Conservation (phyloP, 2,888 invertebrate genomes). For the Netelia fuscicornis region DNA sequence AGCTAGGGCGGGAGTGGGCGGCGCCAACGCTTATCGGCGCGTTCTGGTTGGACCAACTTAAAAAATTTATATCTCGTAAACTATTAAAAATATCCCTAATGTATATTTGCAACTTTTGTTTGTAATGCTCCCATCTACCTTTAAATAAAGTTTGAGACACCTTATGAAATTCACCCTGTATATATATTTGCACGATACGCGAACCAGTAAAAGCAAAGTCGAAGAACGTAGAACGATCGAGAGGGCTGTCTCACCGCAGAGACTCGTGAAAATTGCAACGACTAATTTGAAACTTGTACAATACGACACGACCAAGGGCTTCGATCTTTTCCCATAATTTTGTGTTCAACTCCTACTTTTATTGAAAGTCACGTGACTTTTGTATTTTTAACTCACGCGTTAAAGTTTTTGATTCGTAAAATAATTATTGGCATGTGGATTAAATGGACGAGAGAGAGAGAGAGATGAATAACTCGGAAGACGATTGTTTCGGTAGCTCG, state of each 20-base stretch:
- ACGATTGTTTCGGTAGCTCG: not conserved
- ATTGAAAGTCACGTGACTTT: not conserved
- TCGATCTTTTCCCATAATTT: not conserved
- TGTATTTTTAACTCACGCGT: too few species aligned
- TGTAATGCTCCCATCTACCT: too few species aligned
- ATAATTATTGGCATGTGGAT: not conserved
- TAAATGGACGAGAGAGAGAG: not conserved
- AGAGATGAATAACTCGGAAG: not conserved
- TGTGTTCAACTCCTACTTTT: not conserved
- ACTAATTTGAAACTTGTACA: constrained; percentile 26
- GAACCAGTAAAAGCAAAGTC: constrained; percentile 30
- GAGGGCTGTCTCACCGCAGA: constrained; percentile 39
- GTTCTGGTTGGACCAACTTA: too few species aligned
- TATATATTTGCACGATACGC: not conserved
- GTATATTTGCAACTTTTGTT: too few species aligned
- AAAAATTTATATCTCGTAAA: too few species aligned
- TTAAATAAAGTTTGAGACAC: too few species aligned
- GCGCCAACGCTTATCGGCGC: too few species aligned
- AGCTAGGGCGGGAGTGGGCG: too few species aligned
- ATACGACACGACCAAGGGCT: not conserved
- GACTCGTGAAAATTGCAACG: constrained; percentile 39
- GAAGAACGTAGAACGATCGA: constrained; percentile 8
- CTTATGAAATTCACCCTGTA: too few species aligned
- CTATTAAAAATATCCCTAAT: too few species aligned
- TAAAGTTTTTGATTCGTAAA: too few species aligned